Conservation (phyloP, 2,797 vertebrate species). For the Amazonetta brasiliensis region DNA sequence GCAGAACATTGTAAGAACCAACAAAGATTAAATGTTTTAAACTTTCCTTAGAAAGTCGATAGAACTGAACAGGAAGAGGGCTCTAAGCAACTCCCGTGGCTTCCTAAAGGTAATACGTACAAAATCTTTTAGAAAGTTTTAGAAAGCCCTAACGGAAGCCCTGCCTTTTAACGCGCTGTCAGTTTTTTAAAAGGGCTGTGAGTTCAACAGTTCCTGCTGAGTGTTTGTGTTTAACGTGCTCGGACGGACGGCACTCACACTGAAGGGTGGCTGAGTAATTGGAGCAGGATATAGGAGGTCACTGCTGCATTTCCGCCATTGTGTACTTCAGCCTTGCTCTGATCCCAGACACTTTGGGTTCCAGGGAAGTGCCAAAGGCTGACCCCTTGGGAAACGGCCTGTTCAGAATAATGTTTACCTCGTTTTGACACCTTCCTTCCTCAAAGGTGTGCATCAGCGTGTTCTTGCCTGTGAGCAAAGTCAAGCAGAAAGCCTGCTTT, state of each 20-base stretch:
- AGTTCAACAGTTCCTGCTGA: neutral
- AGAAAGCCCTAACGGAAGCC: neutral
- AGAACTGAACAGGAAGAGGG: neutral
- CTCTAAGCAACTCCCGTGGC: neutral
- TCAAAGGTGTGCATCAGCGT: neutral
- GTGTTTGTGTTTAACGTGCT: neutral
- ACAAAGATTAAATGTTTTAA: neutral
- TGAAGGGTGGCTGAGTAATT: neutral
- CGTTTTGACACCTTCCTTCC: neutral
- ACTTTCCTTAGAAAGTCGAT: neutral
- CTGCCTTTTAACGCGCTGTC: neutral
- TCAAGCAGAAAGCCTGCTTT: neutral
- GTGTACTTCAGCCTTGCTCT: neutral
- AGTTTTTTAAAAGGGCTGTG: neutral
- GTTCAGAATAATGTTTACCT: neutral
- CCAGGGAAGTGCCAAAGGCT: neutral
- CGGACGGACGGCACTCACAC: neutral
- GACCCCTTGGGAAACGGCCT: neutral
- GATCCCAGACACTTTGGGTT: neutral
- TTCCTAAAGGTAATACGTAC: neutral
- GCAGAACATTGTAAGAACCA: neutral
- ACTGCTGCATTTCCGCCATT: neutral
- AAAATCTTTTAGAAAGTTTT: neutral
- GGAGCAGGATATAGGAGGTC: neutral
- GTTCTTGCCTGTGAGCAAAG: neutral